Base-by-base conservation (phyloP, 30 jellyfish, hydroid and myxozoan species). In the Cassiopea xamachana region DNA sequence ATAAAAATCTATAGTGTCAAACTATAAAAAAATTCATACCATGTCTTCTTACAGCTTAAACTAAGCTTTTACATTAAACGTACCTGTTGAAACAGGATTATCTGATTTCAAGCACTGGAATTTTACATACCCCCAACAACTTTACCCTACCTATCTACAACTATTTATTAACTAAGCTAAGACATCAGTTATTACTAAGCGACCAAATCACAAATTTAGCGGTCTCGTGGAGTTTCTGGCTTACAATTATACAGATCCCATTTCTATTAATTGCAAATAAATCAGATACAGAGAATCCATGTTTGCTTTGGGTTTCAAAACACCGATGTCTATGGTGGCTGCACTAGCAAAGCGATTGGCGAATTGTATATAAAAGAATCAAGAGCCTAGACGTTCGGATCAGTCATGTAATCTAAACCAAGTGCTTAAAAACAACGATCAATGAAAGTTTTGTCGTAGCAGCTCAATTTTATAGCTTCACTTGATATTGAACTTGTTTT, bases 321-420 rank as follows among this genome's bases (percentile, higher is more conserved):
- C 2, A 64, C 43, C 74, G 43, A 13, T 64, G 27, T 2, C 15
- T 27, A 0, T 7, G 8, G 43, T 9, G 27, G 15, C 74, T 27
- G 15, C 27, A 14, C 15, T 64, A 27, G 74, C 74, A 64, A 64
- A 64, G 43, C 6, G 74, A 7, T 2, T 14, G 74, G 43, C 74
- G 15, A 64, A 64, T 14, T 64, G 74, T 64, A 14, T 64, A 64
- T 17, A 64, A 2, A 71, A 71, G 80, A 7, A 71, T 71, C 80
- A 71, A 71, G 3, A 55, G 80, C 80, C 80, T 71, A 71, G 80
- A 71, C 80, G 15, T 7, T 14, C 10, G 39, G 80, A 71, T 71
- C 80, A 71, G 10, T 16, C 58, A 9, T 9, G 27, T 71, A 71
- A 71, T 71, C 80, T 43, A 71, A 43, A 43, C 80, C 55, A 68